A percentile compares a stretch with the other conserved stretches of the same genome.
phyloP scores from a whole-genome alignment of 2,113 vertebrate genomes.

The Rhineura floridana region DNA sequence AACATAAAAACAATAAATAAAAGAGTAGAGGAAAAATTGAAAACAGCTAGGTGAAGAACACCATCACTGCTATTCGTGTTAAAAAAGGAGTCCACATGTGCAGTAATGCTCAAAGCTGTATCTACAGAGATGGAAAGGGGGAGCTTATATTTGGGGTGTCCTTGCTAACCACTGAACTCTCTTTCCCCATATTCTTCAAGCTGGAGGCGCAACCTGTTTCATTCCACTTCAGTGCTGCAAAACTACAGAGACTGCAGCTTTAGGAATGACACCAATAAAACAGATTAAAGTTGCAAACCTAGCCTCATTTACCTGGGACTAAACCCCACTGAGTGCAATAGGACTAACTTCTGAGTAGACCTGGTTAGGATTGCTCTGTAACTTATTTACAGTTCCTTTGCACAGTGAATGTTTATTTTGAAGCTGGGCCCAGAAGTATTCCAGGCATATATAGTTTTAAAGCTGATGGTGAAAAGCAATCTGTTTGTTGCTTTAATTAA shows the following conservation, averaged over 20 bases:
- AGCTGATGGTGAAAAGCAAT: neutral
- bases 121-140: neutral
- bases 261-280: neutral
- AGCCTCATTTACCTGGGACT: too few relatives aligned
- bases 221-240: neutral
- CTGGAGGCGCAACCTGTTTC: neutral
- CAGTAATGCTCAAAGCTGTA: neutral
- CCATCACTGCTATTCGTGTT: neutral
- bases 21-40: neutral
- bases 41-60: neutral
- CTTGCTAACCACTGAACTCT: neutral
- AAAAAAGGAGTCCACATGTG: neutral
- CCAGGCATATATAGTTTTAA: neutral
- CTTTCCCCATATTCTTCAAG: neutral
- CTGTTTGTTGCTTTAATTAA: neutral
- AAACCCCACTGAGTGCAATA: too few relatives aligned
- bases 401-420: neutral
- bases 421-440: neutral
- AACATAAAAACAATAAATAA: constrained; percentile 24
- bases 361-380: too few relatives aligned
- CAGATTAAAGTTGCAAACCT: neutral
- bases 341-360: too few relatives aligned
- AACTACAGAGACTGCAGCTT: neutral
- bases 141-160: neutral
- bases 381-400: neutral